These are phyloP conservation scores for Chromobotia macracanthus DNA, from an alignment of 2,797 vertebrate genomes.

Conservation along the genomic window DNA sequence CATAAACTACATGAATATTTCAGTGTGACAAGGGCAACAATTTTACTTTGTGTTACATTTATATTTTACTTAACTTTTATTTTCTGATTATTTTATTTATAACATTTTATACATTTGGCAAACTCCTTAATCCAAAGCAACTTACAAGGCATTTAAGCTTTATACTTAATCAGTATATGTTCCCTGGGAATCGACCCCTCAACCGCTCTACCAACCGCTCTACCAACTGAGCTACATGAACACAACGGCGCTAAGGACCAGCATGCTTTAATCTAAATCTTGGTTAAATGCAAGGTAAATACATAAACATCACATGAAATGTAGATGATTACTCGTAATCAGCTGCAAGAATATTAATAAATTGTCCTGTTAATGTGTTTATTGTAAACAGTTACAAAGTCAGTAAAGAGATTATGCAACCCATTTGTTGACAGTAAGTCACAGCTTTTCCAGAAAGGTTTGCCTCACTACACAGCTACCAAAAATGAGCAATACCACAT, in stretches of 20 bases:
- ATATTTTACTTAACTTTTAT: no score
- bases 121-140: no score
- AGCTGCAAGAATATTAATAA: not conserved
- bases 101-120: no score
- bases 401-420: not conserved
- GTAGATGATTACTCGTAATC: no score
- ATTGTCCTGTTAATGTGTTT: not conserved
- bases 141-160: no score
- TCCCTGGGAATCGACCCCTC: no score
- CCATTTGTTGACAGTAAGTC: not conserved
- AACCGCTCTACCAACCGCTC: no score
- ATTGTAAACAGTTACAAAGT: not conserved
- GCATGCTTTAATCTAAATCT: not conserved
- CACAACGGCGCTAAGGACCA: no score
- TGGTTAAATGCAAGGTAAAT: not conserved
- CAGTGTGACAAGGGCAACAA: not conserved
- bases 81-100: no score
- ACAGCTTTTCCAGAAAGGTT: not conserved
- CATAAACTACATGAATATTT: constrained; percentile 27
- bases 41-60: constrained; percentile 29
- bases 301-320: not conserved
- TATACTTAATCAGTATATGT: no score
- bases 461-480: not conserved
- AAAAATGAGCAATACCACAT: not conserved
- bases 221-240: no score